These are phyloP conservation scores for Heliconius congener DNA, from an alignment of 1,140 invertebrate genomes.

Conservation along the genomic window DNA sequence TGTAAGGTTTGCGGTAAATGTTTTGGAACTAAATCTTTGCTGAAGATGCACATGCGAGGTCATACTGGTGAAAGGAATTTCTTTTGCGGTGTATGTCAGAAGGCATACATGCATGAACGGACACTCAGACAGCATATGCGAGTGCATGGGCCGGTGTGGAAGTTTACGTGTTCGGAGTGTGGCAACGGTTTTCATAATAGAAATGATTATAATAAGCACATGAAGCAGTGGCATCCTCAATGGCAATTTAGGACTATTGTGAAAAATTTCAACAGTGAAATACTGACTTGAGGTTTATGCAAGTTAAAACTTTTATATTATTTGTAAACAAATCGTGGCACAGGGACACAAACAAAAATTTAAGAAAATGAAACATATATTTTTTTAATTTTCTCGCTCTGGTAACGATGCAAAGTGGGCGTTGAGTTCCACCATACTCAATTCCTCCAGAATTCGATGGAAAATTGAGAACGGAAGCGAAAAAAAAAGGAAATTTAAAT, in stretches of 20 bases:
- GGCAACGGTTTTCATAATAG: conserved; percentile 78
- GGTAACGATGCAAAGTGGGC: no score
- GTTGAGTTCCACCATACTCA: no score
- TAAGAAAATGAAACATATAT: no score
- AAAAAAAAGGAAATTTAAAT: no score
- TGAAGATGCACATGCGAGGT: conserved; percentile 87
- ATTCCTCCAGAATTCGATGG: no score
- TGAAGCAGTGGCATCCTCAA: conserved; percentile 74
- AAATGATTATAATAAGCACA: conserved; percentile 71
- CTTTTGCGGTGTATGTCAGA: conserved; percentile 82
- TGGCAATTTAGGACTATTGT: conserved; percentile 65
- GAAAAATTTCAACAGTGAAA: conserved; percentile 27
- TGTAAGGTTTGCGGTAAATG: conserved; percentile 82
- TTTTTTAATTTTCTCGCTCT: neutral
- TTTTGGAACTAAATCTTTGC: conserved; percentile 82
- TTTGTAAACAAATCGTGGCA: neutral
- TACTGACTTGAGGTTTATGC: conserved; percentile 27
- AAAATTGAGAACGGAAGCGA: no score
- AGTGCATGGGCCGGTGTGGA: conserved; percentile 83
- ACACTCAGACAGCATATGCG: conserved; percentile 87
- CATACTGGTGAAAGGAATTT: conserved; percentile 86
- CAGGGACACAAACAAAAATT: no score
- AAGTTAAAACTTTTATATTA: neutral
- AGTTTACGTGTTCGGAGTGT: conserved; percentile 80
- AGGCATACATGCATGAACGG: conserved; percentile 85